These are phyloP conservation scores for Pagrus major DNA, from an alignment of 2,113 vertebrate species.

Conservation along the genomic window DNA sequence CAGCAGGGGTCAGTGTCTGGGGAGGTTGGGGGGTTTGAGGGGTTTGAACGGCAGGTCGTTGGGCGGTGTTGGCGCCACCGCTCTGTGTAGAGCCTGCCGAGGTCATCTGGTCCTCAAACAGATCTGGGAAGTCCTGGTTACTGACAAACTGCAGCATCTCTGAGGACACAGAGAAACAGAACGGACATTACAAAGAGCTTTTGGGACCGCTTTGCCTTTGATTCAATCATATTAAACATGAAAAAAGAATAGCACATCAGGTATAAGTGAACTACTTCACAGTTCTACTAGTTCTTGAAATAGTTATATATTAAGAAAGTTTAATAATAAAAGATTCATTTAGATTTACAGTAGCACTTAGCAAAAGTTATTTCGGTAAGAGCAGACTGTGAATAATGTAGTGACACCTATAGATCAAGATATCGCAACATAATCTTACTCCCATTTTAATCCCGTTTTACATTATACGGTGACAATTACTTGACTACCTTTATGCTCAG, in stretches of 20 bases:
- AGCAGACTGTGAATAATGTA: neutral
- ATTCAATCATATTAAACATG: neutral
- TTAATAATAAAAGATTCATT: neutral
- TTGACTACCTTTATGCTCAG: neutral
- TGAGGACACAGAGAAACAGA: conserved; percentile 69
- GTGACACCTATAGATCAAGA: neutral
- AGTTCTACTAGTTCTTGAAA: neutral
- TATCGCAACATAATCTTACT: neutral
- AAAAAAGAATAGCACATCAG: neutral
- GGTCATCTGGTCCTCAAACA: conserved; percentile 92
- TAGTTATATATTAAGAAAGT: neutral
- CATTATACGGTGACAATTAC: neutral
- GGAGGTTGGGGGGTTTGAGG: conserved; percentile 53
- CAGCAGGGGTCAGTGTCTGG: conserved; percentile 32
- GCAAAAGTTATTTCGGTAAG: neutral
- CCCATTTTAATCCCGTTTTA: too few species aligned
- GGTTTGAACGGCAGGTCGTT: conserved; percentile 49
- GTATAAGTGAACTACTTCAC: neutral
- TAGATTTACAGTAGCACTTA: neutral
- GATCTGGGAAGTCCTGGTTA: conserved; percentile 95
- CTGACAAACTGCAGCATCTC: conserved; percentile 99
- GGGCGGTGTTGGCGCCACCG: neutral
- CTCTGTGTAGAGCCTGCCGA: conserved; percentile 63
- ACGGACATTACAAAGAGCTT: neutral
- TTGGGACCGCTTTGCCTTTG: neutral